Conservation (phyloP, 2,797 vertebrate genomes). For the Lithobates pipiens region DNA sequence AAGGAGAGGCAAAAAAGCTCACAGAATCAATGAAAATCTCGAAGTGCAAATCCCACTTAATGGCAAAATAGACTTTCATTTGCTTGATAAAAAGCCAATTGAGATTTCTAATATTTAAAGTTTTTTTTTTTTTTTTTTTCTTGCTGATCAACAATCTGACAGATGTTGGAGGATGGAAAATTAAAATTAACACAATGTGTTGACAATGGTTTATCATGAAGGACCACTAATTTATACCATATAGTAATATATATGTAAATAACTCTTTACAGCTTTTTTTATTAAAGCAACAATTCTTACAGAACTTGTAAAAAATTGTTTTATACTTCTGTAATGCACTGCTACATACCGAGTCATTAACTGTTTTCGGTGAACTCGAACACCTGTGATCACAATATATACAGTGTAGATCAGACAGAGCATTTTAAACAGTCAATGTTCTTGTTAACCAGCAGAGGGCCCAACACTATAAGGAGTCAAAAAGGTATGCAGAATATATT, state of each 20-base stretch:
- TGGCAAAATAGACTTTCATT: conserved; percentile 83
- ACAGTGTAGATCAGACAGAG: conserved; percentile 66
- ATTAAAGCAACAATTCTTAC: conserved; percentile 73
- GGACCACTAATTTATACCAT: conserved; percentile 80
- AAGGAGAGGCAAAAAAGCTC: conserved; percentile 83
- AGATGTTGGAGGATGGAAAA: conserved; percentile 57
- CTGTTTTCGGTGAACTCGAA: conserved; percentile 33
- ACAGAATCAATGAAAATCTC: conserved; percentile 79
- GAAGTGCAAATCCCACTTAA: conserved; percentile 93
- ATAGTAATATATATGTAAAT: conserved; percentile 79
- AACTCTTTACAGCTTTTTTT: conserved; percentile 78
- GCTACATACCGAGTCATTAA: conserved; percentile 18
- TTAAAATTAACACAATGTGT: conserved; percentile 57
- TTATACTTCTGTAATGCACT: conserved; percentile 67
- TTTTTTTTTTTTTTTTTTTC: conserved; percentile 8
- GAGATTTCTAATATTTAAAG: conserved; percentile 93
- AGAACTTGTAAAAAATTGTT: conserved; percentile 78
- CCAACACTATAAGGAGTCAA: conserved; percentile 64
- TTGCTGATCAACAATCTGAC: conserved; percentile 56
- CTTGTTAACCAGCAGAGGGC: conserved; percentile 78
- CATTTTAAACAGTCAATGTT: conserved; percentile 49
- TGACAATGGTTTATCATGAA: conserved; percentile 67
- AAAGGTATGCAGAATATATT: conserved; percentile 73
- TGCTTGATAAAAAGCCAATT: conserved; percentile 86
- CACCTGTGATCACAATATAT: conserved; percentile 62